phyloP scores from a whole-genome alignment of 1,140 invertebrate species.

The Drosophila mayri region DNA sequence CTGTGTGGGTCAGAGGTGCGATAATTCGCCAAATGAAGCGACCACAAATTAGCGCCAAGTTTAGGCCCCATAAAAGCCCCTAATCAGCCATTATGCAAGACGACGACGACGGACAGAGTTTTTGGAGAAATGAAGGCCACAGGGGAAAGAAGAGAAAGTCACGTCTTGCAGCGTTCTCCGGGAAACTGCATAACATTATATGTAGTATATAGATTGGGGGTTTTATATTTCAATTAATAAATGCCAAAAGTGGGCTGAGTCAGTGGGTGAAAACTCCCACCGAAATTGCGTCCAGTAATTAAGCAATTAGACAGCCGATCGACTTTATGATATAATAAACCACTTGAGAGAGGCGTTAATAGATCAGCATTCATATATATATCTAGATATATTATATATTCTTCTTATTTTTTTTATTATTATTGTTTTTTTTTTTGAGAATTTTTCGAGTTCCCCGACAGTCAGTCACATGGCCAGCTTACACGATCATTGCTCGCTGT shows the following conservation, averaged over 20 bases:
- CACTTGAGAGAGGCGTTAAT: slow-evolving; percentile 3
- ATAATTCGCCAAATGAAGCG: slow-evolving; percentile 45
- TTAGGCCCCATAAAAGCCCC: slow-evolving; percentile 22
- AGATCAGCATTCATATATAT: slow-evolving; percentile 11
- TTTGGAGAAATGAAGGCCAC: not conserved
- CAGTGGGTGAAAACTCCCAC: slow-evolving; percentile 30
- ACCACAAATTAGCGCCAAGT: slow-evolving; percentile 51
- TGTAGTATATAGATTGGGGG: not conserved
- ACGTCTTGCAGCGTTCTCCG: slow-evolving; percentile 20
- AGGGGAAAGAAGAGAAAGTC: not conserved
- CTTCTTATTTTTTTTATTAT: not conserved
- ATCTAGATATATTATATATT: not conserved
- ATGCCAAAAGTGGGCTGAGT: slow-evolving; percentile 4
- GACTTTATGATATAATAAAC: slow-evolving; percentile 29
- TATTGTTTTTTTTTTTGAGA: not conserved
- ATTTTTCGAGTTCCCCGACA: slow-evolving; percentile 13
- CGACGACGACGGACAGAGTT: slow-evolving; percentile 4
- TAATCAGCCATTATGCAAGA: slow-evolving; percentile 47
- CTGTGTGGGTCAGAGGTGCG: slow-evolving; percentile 44
- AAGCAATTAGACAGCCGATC: slow-evolving; percentile 40
- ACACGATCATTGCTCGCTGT: slow-evolving; percentile 62
- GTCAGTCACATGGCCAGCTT: slow-evolving; percentile 67
- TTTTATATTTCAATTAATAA: slow-evolving; percentile 3
- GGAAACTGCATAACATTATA: not conserved
- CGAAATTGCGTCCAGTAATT: slow-evolving; percentile 27